Evolutionary conservation across 1,140 invertebrate genomes (phyloP), one percentile per base, ranked within the genome.

Genomic region (Stenopsyche tienmushanensis): DNA sequence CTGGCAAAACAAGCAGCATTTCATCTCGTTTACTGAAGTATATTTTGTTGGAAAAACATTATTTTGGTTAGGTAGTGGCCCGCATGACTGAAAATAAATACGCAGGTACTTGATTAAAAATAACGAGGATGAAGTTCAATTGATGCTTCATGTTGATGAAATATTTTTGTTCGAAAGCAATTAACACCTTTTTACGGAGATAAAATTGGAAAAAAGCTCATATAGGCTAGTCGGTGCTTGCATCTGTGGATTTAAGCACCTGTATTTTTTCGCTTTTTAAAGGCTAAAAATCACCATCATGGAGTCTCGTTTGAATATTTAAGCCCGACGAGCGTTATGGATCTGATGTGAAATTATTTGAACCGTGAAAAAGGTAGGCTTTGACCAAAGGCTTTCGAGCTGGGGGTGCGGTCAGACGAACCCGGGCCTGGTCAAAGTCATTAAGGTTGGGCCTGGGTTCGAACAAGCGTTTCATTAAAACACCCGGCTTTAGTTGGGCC

Each of bases 401-500:
- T 34, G 52, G 13, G 52, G 18, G 25, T 54, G 52, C 25, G 52
- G 52, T 54, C 52, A 24, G 52, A 18, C 45, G 10, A 20, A 21
- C 15, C 13, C 0, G 25, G 52, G 8, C 20, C 24, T 24, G 52
- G 52, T 54, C 52, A 54, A 54, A 54, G 52, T 54, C 52, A 34
- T 54, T 54, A 54, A 25, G 49, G 49, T 9, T n/a, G 7, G 8
- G n/a, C 21, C 52, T 54, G n/a, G 52, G 52, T 49, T 49, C 45
- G 45, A 49, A 49, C 45, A 49, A 49, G 45, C 52, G 21, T 54
- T 54, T 54, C 52, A 54, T 54, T 54, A 54, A 54, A 54, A 25
- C 26, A 21, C 25, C 3, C 21, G 9, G 10, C 15, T 21, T 21
- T 3, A 17, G 17, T 49, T 21, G 25, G 21, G n/a, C 24, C 18